phyloP scores from a whole-genome alignment of 2,113 vertebrate species.

The Gambusia affinis region DNA sequence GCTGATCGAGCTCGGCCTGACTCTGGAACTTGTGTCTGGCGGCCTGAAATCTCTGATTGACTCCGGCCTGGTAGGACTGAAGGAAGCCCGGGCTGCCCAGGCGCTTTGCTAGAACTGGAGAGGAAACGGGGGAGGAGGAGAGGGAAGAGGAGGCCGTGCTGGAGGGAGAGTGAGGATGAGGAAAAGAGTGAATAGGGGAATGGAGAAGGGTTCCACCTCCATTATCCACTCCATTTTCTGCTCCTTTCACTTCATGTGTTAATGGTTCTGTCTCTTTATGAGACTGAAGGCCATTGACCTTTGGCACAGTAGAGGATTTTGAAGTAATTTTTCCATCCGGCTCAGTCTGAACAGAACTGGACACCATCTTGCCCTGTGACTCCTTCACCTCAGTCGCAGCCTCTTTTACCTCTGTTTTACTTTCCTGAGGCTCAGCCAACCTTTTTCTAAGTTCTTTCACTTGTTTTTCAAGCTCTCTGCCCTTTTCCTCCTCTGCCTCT shows the following conservation, averaged over 20 bases:
- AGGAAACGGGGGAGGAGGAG: conserved; percentile 93
- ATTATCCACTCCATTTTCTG: conserved; percentile 81
- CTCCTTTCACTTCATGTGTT: conserved; percentile 46
- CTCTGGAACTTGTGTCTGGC: conserved; percentile 95
- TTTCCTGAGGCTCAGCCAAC: conserved; percentile 57
- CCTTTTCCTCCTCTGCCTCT: conserved; percentile 87
- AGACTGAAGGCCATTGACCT: conserved; percentile 85
- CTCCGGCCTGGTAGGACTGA: conserved; percentile 93
- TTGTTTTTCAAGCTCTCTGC: conserved; percentile 86
- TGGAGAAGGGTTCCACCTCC: conserved; percentile 68
- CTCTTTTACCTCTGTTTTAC: conserved; percentile 49
- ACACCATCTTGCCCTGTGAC: conserved; percentile 52
- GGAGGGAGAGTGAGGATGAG: conserved; percentile 81
- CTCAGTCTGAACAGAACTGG: conserved; percentile 85
- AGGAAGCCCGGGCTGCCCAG: conserved; percentile 85
- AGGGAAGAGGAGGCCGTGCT: conserved; percentile 92
- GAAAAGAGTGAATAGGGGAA: conserved; percentile 70
- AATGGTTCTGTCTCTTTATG: conserved; percentile 68
- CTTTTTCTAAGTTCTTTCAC: conserved; percentile 83
- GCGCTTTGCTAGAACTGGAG: conserved; percentile 88
- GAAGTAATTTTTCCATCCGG: conserved; percentile 66
- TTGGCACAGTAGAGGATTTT: conserved; percentile 71
- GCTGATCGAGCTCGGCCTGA: conserved; percentile 89
- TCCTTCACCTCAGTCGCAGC: conserved; percentile 46
- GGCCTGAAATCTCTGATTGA: conserved; percentile 96